These are phyloP conservation scores for Tetraodon nigroviridis DNA, from an alignment of 2,113 vertebrate genomes.

Conservation along the genomic window DNA sequence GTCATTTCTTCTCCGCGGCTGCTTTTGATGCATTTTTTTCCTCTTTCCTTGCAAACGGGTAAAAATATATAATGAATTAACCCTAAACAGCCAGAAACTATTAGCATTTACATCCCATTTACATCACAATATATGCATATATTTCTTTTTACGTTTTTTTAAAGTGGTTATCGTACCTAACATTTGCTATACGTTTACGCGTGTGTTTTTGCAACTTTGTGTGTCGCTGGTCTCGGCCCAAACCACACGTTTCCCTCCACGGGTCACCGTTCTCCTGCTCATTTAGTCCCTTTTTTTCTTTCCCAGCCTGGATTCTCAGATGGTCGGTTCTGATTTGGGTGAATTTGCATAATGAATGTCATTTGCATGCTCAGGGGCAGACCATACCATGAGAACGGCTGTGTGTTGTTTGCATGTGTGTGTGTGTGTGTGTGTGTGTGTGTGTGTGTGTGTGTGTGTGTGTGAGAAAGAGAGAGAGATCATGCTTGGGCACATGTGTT, in stretches of 20 bases:
- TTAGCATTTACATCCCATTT: not conserved
- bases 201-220: conserved; percentile 2
- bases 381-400: conserved; percentile 83
- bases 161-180: not conserved
- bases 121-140: no score
- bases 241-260: conserved; percentile 19
- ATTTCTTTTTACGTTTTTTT: not conserved
- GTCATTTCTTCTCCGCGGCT: conserved; percentile 41
- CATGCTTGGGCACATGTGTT: conserved; percentile 42
- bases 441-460: conserved; percentile 35
- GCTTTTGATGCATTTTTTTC: conserved; percentile 19
- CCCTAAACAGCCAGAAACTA: no score
- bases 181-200: not conserved
- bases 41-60: not conserved
- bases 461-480: conserved; percentile 30
- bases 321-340: conserved; percentile 95
- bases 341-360: conserved; percentile 96
- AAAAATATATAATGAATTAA: no score
- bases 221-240: conserved; percentile 26
- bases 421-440: conserved; percentile 42
- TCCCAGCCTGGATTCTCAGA: conserved; percentile 78
- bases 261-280: conserved; percentile 52
- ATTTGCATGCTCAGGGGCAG: conserved; percentile 95
- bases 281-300: conserved; percentile 67
- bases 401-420: conserved; percentile 53